phyloP scores from a whole-genome alignment of 2,888 invertebrate genomes.

The Caenorhabditis macrosperma region DNA sequence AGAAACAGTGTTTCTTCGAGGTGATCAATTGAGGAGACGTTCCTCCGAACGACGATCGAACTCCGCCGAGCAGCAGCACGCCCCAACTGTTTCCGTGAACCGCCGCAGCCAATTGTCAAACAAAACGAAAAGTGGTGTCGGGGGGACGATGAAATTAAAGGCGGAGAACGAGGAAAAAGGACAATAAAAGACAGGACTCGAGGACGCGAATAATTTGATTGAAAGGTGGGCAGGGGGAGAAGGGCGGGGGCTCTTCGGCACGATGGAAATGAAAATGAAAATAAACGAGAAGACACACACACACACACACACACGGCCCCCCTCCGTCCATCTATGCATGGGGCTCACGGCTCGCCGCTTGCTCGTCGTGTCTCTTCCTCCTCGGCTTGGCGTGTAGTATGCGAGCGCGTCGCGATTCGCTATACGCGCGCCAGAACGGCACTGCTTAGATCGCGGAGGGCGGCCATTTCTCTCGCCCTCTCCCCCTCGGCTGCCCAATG shows the following conservation, averaged over 20 bases:
- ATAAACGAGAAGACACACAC: conserved; percentile 19
- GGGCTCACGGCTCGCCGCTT: conserved; percentile 7
- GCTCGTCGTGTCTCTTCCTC: conserved; percentile 14
- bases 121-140: not conserved
- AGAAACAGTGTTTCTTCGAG: too few species aligned
- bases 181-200: not conserved
- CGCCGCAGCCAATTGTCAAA: not conserved
- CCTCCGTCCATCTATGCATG: conserved; percentile 10
- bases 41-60: too few species aligned
- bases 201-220: conserved; percentile 4
- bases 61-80: too few species aligned
- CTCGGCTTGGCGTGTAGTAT: conserved; percentile 1
- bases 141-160: not conserved
- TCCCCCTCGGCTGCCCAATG: conserved; percentile 1
- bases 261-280: conserved; percentile 29
- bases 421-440: conserved; percentile 21
- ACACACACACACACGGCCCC: too few species aligned
- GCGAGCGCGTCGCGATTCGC: conserved; percentile 22
- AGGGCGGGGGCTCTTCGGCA: not conserved
- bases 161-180: conserved; percentile 12
- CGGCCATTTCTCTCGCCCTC: conserved; percentile 13
- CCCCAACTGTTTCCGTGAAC: not conserved
- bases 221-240: not conserved
- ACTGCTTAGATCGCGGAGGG: conserved; percentile 20
- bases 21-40: not conserved